Evolutionary conservation across 2,113 vertebrate genomes (phyloP), one percentile per base, ranked within the genome.

Genomic region (Saimiri boliviensis): DNA sequence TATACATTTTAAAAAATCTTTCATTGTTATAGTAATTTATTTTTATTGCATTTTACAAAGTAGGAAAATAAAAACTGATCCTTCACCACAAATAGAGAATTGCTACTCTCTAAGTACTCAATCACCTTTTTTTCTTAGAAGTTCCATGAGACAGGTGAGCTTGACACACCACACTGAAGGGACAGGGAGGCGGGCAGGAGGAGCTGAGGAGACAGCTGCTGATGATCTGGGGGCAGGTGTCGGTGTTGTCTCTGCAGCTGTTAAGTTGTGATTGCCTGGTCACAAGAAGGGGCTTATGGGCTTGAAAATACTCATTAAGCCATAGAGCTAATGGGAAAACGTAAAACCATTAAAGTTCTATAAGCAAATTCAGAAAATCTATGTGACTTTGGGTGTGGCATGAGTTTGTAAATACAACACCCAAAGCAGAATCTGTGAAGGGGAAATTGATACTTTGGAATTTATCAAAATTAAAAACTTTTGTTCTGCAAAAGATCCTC

Each of bases 151-250:
- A 1, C 21, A 9, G 81, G 11, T 1, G 40, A n/a, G 40, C 42
- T 30, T 6, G 80, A 14, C 12, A 0, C 10, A 30, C 54, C 3
- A 6, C 8, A 16, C 6, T 1, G 40, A 32, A 12, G 5, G 32
- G 1, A 35, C 4, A 10, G 47, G 88, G 27, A 6, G 23, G 27
- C 83, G 27, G 47, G 14, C 9, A 68, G 13, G 2, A 17, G 35
- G 49, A 0, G 7, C 37, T 30, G 16, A 9, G 6, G 1, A 11
- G 11, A 4, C 1, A 14, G 32, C 13, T 23, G 66, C 6, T 16
- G 7, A 23, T 3, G 40, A 12, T 10, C 30, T 30, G 7, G 1
- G 14, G 49, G 3, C 37, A 21, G 35, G 20, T 1, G n/a, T 54
- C 19, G 17, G 19, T 7, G 20, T 20, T 25, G 49, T 25, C 37